Conservation (phyloP, 1,140 invertebrate species). For the Drosophila eugracilis region DNA sequence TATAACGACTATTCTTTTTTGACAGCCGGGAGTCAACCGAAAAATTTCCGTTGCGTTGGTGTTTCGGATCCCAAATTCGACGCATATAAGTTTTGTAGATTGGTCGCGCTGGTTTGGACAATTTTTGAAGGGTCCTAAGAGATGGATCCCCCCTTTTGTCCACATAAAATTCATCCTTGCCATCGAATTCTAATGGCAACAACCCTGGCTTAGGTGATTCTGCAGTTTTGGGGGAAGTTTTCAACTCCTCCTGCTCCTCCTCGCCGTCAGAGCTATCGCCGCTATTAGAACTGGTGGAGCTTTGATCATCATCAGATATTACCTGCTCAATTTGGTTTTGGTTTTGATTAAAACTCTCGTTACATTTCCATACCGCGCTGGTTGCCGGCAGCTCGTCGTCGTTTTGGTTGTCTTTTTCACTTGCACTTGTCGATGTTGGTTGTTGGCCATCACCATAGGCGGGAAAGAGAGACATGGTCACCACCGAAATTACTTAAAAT, state of each 20-base stretch:
- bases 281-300: background rate
- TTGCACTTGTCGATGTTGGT: background rate
- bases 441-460: constrained; percentile 34
- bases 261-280: background rate
- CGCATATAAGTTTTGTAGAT: constrained; percentile 46
- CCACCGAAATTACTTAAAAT: too few relatives aligned
- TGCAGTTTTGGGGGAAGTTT: too few relatives aligned
- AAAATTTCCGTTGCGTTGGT: too few relatives aligned
- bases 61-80: background rate
- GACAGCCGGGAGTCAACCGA: background rate
- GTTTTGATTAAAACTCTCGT: constrained; percentile 10
- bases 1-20: background rate
- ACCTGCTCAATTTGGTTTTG: background rate
- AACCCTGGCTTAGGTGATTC: rapidly evolving
- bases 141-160: constrained; percentile 86
- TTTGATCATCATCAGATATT: too few relatives aligned
- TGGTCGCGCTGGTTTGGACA: constrained; percentile 78
- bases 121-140: constrained; percentile 63
- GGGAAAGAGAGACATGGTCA: constrained; percentile 67
- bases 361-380: constrained; percentile 16
- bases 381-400: background rate
- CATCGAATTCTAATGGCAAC: constrained; percentile 69
- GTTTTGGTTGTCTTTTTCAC: background rate
- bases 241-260: background rate
- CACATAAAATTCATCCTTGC: constrained; percentile 86